Conservation (phyloP, 2,797 vertebrate genomes). For the Pteropus rufus region DNA sequence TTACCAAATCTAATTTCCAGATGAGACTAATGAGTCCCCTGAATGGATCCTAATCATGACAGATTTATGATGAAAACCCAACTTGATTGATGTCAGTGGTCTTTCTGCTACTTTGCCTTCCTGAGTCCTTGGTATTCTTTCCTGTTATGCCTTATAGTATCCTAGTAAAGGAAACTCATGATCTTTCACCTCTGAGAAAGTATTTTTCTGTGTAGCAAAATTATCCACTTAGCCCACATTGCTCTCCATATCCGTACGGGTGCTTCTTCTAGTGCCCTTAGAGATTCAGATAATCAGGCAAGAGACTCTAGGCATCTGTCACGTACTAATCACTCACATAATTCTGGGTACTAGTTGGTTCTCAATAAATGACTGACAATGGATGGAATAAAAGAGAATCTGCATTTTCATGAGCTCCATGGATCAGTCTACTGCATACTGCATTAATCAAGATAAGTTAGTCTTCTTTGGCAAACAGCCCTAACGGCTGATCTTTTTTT, state of each 20-base stretch:
- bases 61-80: background rate
- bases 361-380: background rate
- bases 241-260: background rate
- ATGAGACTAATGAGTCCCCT: background rate
- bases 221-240: background rate
- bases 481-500: background rate
- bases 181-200: background rate
- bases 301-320: background rate
- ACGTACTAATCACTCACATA: background rate
- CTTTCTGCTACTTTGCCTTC: background rate
- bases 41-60: background rate
- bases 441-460: background rate
- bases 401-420: background rate
- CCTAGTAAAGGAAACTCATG: background rate
- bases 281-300: background rate
- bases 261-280: background rate
- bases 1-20: background rate
- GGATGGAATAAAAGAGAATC: background rate
- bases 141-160: background rate
- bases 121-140: background rate
- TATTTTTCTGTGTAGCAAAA: background rate
- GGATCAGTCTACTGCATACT: background rate
- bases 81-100: background rate
- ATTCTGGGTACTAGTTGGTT: background rate
- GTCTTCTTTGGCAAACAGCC: background rate